Conservation (phyloP, 2,888 invertebrate species). For the Drosophila nr. perissopoda region DNA sequence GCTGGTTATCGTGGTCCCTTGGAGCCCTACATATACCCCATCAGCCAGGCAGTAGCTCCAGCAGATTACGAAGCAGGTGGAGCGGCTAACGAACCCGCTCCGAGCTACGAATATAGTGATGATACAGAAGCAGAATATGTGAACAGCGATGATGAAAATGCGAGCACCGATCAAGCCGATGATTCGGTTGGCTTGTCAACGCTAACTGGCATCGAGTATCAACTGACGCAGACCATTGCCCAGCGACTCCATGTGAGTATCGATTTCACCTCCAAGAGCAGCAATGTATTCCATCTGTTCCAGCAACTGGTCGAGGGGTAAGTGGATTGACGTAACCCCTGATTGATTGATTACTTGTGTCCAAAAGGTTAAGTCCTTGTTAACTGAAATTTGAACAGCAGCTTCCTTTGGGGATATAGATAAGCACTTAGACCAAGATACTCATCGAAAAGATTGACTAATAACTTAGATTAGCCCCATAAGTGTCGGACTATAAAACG, state of each 20-base stretch:
- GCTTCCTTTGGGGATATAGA: background rate
- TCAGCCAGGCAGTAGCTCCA: conserved; percentile 2
- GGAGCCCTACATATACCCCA: conserved; percentile 82
- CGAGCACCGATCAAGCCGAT: background rate
- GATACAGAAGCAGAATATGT: conserved; percentile 22
- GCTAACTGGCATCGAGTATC: conserved; percentile 81
- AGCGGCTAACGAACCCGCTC: background rate
- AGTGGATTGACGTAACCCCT: conserved; percentile 12
- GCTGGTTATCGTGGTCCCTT: conserved; percentile 79
- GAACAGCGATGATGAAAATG: background rate
- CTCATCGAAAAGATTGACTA: background rate
- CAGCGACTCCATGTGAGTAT: conserved; percentile 79
- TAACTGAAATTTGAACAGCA: background rate
- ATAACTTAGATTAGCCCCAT: background rate
- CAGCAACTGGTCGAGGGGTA: conserved; percentile 82
- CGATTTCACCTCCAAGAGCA: conserved; percentile 75
- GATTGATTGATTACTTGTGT: background rate
- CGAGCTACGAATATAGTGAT: conserved; percentile 35
- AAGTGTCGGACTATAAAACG: fast-evolving
- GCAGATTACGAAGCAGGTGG: conserved; percentile 26
- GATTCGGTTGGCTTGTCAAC: conserved; percentile 13
- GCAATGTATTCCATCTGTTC: conserved; percentile 78
- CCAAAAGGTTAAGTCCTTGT: background rate
- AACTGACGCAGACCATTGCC: conserved; percentile 81
- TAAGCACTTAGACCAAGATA: background rate